phyloP scores from a whole-genome alignment of 2,113 vertebrate genomes.

The Lampris megalopsis region DNA sequence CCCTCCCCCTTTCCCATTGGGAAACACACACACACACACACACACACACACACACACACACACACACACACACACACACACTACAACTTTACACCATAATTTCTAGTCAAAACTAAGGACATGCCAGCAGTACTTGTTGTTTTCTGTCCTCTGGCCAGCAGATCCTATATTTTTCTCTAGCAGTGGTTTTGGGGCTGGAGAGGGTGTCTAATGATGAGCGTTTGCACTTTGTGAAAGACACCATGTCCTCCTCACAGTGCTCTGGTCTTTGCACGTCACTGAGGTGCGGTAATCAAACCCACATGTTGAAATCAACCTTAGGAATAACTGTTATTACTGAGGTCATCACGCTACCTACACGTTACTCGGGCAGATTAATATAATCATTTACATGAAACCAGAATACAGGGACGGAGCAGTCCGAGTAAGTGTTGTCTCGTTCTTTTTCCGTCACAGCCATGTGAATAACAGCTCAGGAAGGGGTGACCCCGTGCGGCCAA shows the following conservation, averaged over 20 bases:
- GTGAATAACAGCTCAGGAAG: constrained; percentile 40
- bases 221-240: constrained; percentile 35
- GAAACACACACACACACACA: constrained; percentile 36
- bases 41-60: constrained; percentile 30
- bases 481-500: constrained; percentile 46
- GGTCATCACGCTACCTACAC: constrained; percentile 44
- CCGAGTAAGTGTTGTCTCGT: constrained; percentile 17
- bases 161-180: constrained; percentile 39
- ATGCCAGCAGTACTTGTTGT: constrained; percentile 41
- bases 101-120: constrained; percentile 27
- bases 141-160: constrained; percentile 13
- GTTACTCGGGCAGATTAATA: constrained; percentile 64
- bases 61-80: constrained; percentile 13
- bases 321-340: constrained; percentile 61
- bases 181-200: constrained; percentile 39
- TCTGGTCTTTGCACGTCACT: constrained; percentile 59
- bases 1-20: neutral
- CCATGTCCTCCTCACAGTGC: constrained; percentile 19
- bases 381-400: constrained; percentile 68
- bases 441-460: constrained; percentile 61
- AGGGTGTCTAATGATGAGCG: constrained; percentile 23
- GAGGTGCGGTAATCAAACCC: constrained; percentile 45
- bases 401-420: constrained; percentile 27
- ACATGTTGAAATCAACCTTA: constrained; percentile 37
- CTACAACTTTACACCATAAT: constrained; percentile 25